Conservation (phyloP, 2,113 vertebrate genomes). For the Australoheros scitulus region DNA sequence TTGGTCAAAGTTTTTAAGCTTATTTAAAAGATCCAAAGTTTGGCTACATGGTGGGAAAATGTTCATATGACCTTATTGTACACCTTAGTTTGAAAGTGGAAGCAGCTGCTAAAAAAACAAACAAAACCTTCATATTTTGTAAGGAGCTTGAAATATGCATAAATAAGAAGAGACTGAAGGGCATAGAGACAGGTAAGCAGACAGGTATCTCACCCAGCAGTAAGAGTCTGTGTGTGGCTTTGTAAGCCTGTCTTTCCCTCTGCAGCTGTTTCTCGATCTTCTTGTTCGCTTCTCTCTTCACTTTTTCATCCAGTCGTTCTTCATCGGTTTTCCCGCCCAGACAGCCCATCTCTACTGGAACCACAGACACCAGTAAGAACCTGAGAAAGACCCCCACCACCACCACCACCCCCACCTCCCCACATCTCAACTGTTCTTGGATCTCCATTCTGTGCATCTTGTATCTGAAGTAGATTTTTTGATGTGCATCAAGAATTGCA, state of each 20-base stretch:
- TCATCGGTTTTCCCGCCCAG: slow-evolving; percentile 74
- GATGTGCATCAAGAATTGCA: too few species aligned
- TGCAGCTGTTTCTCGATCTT: slow-evolving; percentile 75
- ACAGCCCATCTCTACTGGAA: slow-evolving; percentile 70
- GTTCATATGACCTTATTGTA: background rate
- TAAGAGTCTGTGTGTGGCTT: slow-evolving; percentile 89
- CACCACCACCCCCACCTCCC: too few species aligned
- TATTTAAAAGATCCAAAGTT: background rate
- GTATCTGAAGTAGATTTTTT: too few species aligned
- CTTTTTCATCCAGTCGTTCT: slow-evolving; percentile 73
- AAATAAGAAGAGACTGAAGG: too few species aligned
- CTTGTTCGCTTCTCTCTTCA: slow-evolving; percentile 71
- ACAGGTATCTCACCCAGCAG: slow-evolving; percentile 83
- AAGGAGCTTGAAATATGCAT: too few species aligned
- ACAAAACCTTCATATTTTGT: background rate
- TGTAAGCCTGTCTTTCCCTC: slow-evolving; percentile 85
- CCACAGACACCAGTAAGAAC: slow-evolving; percentile 8
- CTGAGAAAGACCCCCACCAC: background rate
- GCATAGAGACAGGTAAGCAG: background rate
- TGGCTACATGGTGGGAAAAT: background rate
- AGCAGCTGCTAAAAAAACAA: background rate
- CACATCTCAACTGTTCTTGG: too few species aligned
- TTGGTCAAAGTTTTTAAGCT: background rate
- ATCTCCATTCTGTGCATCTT: too few species aligned
- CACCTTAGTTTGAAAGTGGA: background rate